These are phyloP conservation scores for Leptinotarsa defecta DNA, from an alignment of 1,140 invertebrate genomes.

Conservation along the genomic window DNA sequence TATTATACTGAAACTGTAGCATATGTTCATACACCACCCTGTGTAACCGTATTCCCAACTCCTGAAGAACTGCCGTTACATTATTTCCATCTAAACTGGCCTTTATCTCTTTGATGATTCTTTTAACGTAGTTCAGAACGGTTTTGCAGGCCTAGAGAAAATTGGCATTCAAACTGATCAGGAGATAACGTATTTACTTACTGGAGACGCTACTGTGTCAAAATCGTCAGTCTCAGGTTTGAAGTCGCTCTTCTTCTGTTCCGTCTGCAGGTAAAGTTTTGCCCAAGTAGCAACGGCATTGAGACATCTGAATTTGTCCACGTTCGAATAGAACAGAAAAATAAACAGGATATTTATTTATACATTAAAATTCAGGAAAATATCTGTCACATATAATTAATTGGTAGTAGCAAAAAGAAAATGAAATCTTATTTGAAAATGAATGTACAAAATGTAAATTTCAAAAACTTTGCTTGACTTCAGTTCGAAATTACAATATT, in stretches of 20 bases:
- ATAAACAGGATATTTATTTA: background rate
- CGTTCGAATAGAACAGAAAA: no score
- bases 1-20: slow-evolving; percentile 93
- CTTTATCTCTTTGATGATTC: slow-evolving; percentile 78
- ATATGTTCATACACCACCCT: slow-evolving; percentile 95
- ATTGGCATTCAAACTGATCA: background rate
- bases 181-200: slow-evolving; percentile 51
- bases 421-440: no score
- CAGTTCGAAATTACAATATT: no score
- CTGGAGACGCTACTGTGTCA: slow-evolving; percentile 75
- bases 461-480: no score
- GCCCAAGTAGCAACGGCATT: slow-evolving; percentile 91
- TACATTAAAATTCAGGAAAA: background rate
- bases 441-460: no score
- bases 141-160: slow-evolving; percentile 78
- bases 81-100: slow-evolving; percentile 93
- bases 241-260: slow-evolving; percentile 96
- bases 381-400: no score
- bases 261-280: slow-evolving; percentile 84
- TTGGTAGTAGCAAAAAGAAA: no score
- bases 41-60: slow-evolving; percentile 90
- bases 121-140: slow-evolving; percentile 84
- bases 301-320: slow-evolving; percentile 66
- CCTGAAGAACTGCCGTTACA: slow-evolving; percentile 81
- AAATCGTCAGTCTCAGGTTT: slow-evolving; percentile 86